phyloP scores from a whole-genome alignment of 2,113 vertebrate species.

The Rhinopomastus cyanomelas region DNA sequence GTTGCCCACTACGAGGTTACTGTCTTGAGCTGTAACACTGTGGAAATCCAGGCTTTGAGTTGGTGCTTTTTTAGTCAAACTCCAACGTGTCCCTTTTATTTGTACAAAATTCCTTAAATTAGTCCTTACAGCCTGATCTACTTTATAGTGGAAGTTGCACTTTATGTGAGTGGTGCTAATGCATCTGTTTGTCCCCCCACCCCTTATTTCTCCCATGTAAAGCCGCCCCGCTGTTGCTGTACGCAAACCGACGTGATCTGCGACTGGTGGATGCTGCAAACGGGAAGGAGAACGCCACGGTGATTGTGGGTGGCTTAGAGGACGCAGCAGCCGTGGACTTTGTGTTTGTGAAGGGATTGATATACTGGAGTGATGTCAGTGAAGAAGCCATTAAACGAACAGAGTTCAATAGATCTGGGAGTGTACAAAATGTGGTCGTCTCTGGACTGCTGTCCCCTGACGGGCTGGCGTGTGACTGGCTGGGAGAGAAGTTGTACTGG shows the following conservation, averaged over 20 bases:
- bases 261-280: conserved; percentile 89
- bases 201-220: background rate
- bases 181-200: background rate
- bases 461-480: conserved; percentile 96
- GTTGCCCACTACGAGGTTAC: background rate
- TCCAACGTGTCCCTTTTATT: background rate
- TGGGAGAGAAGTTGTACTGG: conserved; percentile 96
- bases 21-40: background rate
- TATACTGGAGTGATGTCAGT: conserved; percentile 98
- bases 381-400: conserved; percentile 96
- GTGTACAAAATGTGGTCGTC: conserved; percentile 84
- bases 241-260: conserved; percentile 93
- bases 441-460: conserved; percentile 92
- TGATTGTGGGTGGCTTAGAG: conserved; percentile 92
- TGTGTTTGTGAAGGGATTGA: conserved; percentile 83
- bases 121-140: background rate
- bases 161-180: background rate
- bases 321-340: conserved; percentile 97
- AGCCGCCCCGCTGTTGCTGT: conserved; percentile 92
- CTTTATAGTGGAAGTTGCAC: rapidly evolving
- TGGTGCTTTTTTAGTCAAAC: background rate
- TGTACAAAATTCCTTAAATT: background rate
- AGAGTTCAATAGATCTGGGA: conserved; percentile 82
- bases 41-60: background rate
- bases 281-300: conserved; percentile 86